Evolutionary conservation across 2,888 invertebrate species (phyloP), one percentile per base, ranked within the genome.

Genomic region (Trissoscelio sp.): DNA sequence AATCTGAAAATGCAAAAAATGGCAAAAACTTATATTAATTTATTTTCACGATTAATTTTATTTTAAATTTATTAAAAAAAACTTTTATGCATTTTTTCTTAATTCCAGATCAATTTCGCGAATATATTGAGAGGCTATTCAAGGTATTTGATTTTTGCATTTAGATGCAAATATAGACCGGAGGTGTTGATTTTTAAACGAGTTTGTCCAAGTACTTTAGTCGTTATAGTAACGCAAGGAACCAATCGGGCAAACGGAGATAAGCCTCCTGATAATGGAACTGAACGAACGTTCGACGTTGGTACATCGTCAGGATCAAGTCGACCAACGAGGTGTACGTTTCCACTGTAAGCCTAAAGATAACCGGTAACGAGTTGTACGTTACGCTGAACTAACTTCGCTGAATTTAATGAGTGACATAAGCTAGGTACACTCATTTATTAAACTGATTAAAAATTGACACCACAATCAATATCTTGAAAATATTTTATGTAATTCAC

Each of bases 181-280:
- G 3, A n/a, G 51, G 39, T 60, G 60, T 70, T 62, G 64, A 64
- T 64, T 64, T 64, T 73, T 55, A 44, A 44, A 55, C 48, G 51
- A 72, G 60, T 73, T 73, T 73, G 55, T 39, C 11, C 48, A 62
- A 81, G 72, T 81, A 81, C 83, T 83, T 83, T 74, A 46, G 82
- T 84, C 82, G 78, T 79, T 83, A 82, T 83, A 60, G 67, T 70
- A 72, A 74, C 79, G 83, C 82, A 83, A 84, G 84, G 77, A 85
- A 84, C 84, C 86, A 86, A 87, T 88, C 87, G 84, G 73, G 79
- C 86, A 84, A 85, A 75, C 86, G 82, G 81, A 87, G 85, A 87
- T 88, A 87, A 88, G 86, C 86, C 85, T 83, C 66, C 79, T 85
- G 86, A 88, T 88, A 87, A 87, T 87, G 86, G 87, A 88, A 83